These are phyloP conservation scores for Hirundichthys speculiger DNA, from an alignment of 2,113 vertebrate species.

Conservation along the genomic window DNA sequence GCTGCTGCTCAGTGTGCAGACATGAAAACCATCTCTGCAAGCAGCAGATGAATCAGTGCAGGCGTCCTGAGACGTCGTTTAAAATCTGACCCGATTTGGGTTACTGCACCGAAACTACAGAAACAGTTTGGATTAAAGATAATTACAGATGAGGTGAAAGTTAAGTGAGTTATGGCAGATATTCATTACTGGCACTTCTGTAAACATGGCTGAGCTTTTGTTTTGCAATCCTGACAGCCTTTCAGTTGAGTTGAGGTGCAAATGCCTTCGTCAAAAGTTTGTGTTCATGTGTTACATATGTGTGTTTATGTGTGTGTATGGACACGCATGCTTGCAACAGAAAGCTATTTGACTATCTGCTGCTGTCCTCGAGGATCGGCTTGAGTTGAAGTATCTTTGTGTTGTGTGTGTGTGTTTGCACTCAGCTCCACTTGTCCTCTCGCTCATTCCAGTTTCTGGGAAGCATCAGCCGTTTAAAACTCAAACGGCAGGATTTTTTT, in stretches of 20 bases:
- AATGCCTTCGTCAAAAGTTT: slow-evolving; percentile 29
- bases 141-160: background rate
- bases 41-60: background rate
- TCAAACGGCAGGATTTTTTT: slow-evolving; percentile 68
- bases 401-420: slow-evolving; percentile 14
- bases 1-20: no score
- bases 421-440: slow-evolving; percentile 60
- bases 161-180: background rate
- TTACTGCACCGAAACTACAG: background rate
- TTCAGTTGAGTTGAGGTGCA: slow-evolving; percentile 31
- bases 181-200: slow-evolving; percentile 8
- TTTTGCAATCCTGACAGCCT: slow-evolving; percentile 22
- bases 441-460: slow-evolving; percentile 74
- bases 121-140: background rate
- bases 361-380: slow-evolving; percentile 49
- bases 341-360: slow-evolving; percentile 37
- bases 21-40: background rate
- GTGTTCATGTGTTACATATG: slow-evolving; percentile 35
- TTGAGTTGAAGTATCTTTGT: slow-evolving; percentile 31
- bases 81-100: background rate
- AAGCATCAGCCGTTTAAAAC: slow-evolving; percentile 79
- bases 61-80: background rate
- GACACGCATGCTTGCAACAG: slow-evolving; percentile 27
- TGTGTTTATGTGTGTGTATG: slow-evolving; percentile 20
- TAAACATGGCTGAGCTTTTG: slow-evolving; percentile 33